Evolutionary conservation across 2,888 invertebrate species (phyloP).

Genomic region (Polietes domitor): DNA sequence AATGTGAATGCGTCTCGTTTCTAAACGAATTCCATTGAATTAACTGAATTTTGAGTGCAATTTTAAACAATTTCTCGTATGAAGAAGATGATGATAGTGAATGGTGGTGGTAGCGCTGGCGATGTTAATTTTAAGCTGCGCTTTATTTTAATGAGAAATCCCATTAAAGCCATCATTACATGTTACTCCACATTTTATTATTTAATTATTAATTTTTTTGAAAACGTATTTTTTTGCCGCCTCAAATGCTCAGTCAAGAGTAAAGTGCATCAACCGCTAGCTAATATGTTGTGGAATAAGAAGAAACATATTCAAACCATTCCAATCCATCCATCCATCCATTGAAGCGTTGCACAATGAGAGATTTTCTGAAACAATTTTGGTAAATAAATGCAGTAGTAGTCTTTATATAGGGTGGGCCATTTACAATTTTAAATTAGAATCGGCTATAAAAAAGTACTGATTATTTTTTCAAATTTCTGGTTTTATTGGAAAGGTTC

Average conservation of each 20-base stretch:
- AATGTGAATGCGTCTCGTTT: conserved; percentile 35
- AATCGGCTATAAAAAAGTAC: too few relatives aligned
- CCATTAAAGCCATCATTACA: conserved; percentile 51
- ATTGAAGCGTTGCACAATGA: not conserved
- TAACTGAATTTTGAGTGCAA: not conserved
- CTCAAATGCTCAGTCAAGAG: conserved; percentile 75
- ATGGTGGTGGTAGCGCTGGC: not conserved
- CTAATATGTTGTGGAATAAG: conserved; percentile 44
- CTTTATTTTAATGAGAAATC: conserved; percentile 38
- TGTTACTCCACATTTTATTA: conserved; percentile 62
- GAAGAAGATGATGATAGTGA: not conserved
- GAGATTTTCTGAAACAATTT: not conserved
- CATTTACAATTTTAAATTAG: too few relatives aligned
- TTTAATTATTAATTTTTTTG: conserved; percentile 58
- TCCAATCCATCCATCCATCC: not conserved
- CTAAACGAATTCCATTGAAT: conserved; percentile 33
- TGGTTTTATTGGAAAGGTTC: too few relatives aligned
- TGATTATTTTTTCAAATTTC: too few relatives aligned
- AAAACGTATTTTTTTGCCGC: conserved; percentile 5
- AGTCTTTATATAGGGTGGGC: too few relatives aligned
- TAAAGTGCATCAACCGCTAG: conserved; percentile 79
- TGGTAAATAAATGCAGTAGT: too few relatives aligned
- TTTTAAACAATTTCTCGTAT: not conserved
- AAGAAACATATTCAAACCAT: conserved; percentile 16
- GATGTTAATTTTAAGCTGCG: conserved; percentile 6